Conservation (phyloP, 2,888 invertebrate genomes). For the Parapristionchus giblindavisi region DNA sequence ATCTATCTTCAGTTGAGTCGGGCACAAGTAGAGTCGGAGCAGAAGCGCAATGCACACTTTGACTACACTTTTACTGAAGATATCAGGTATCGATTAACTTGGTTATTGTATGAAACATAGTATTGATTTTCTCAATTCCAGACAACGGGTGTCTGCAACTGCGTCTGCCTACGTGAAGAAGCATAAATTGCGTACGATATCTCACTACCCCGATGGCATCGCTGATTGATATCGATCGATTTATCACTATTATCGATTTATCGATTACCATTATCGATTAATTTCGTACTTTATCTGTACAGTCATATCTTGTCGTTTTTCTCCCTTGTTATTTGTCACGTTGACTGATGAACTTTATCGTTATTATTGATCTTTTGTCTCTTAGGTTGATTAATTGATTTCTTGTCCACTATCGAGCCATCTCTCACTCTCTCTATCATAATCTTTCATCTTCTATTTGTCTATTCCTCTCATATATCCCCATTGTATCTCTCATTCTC, state of each 20-base stretch:
- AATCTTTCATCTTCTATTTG: background rate
- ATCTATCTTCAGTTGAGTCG: constrained; percentile 4
- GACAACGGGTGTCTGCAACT: constrained; percentile 4
- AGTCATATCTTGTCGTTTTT: background rate
- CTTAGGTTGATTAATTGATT: background rate
- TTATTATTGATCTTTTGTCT: background rate
- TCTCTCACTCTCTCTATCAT: background rate
- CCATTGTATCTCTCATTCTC: background rate
- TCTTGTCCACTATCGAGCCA: background rate
- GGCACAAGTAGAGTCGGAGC: constrained; percentile 16
- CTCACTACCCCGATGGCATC: constrained; percentile 28
- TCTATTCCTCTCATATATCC: background rate
- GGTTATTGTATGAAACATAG: background rate
- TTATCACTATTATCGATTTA: background rate
- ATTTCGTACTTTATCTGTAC: background rate
- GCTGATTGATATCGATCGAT: constrained; percentile 1
- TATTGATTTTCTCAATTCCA: background rate
- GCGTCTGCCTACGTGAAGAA: constrained; percentile 12
- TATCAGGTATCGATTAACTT: background rate
- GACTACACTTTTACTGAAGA: constrained; percentile 13
- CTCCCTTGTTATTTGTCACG: background rate
- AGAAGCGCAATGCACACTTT: background rate
- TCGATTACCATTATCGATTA: background rate
- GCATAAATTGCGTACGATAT: constrained; percentile 4
- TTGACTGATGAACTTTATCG: background rate